Base-by-base conservation (phyloP, 2,113 vertebrate species). In the Bostrychus sinensis region DNA sequence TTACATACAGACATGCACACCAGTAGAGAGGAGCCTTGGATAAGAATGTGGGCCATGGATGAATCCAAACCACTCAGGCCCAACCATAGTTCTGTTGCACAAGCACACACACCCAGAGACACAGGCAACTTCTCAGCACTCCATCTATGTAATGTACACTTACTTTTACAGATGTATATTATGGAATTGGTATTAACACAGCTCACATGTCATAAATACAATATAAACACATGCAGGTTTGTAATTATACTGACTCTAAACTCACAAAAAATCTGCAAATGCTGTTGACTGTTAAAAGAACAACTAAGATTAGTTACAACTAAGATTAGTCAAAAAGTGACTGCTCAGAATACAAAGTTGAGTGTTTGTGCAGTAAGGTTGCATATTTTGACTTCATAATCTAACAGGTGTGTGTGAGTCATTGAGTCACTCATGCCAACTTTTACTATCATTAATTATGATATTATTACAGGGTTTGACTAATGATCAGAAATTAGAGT, bases 51-150 rank as follows among this genome's bases (percentile, higher is more conserved):
- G 62, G 71, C 63, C 69, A 65, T 64, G 68, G 59, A 80, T 72
- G 80, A 81, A 82, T 86, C 84, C 76, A 77, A 89, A 85, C 81
- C 81, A 85, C 76, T 60, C 72, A 77, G 65, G 76, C 82, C 75
- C 72, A 61, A 65, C 80, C 70, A 39, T 45, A 66, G 70, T 75
- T 87, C 75, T 62, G 77, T 87, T 86, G 83, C 79, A 84, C 61
- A 69, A 46, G 66, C 66, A 61, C 58, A 69, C 54, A 69, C 56
- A 72, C 39, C 25, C 41, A 62, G 13, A 56, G 28, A 46, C 39
- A 46, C 39, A 42, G 7, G n/a, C 14, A 46, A 46, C 9, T 19
- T 23, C 19, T 46, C 43, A 11, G 20, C 20, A 46, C n/a, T n/a
- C n/a, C n/a, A n/a, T 22, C 20, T 46, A 22, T 46, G 20, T 22